phyloP scores from a whole-genome alignment of 2,888 invertebrate species.

The Gisinianus flammeolus region DNA sequence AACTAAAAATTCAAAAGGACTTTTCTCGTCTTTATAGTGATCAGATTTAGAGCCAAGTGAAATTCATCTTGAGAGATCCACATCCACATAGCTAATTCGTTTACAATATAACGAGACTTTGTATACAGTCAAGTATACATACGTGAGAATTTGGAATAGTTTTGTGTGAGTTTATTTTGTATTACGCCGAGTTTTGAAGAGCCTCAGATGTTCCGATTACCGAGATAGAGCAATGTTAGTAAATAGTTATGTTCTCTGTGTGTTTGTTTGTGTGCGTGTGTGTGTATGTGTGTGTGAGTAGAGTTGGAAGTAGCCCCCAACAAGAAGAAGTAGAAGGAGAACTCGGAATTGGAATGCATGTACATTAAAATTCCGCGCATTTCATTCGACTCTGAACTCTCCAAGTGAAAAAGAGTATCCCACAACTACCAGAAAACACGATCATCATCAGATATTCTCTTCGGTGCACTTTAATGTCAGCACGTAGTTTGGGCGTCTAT shows the following conservation, averaged over 20 bases:
- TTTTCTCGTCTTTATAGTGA: too few species aligned
- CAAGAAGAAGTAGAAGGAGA: background rate
- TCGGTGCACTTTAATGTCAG: slow-evolving; percentile 33
- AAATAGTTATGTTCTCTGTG: background rate
- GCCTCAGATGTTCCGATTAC: background rate
- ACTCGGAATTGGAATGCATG: slow-evolving; percentile 44
- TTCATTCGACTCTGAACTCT: slow-evolving; percentile 36
- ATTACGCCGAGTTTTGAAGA: background rate
- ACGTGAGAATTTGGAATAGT: background rate
- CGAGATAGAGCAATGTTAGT: background rate
- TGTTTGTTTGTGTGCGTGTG: background rate
- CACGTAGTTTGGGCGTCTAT: slow-evolving; percentile 39
- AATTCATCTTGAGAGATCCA: too few species aligned
- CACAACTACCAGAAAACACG: slow-evolving; percentile 32
- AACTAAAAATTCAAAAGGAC: background rate
- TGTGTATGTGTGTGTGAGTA: background rate
- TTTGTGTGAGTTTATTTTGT: background rate
- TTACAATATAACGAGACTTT: background rate
- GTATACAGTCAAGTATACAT: background rate
- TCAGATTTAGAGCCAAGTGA: too few species aligned
- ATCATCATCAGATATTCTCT: slow-evolving; percentile 37
- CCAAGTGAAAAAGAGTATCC: slow-evolving; percentile 10
- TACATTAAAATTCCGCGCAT: slow-evolving; percentile 53
- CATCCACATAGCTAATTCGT: background rate
- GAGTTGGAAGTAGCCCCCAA: background rate